These are phyloP conservation scores for Phalera bucephala DNA, from an alignment of 2,888 invertebrate species.

Conservation along the genomic window DNA sequence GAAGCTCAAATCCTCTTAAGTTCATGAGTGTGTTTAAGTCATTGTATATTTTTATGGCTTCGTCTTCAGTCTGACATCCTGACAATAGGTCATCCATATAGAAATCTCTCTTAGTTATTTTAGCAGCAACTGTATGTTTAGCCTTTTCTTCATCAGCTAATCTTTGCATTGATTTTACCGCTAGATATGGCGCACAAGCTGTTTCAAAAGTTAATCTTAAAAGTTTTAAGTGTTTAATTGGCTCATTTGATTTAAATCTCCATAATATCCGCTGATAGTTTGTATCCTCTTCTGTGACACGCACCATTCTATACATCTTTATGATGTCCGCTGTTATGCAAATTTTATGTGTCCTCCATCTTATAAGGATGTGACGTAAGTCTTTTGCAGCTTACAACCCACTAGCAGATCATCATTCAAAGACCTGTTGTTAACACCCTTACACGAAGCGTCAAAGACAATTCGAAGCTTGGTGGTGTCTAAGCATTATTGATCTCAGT, in stretches of 20 bases:
- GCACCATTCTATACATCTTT: neutral
- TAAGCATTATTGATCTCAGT: neutral
- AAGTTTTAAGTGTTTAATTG: neutral
- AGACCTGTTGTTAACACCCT: conserved; percentile 2
- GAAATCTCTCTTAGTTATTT: neutral
- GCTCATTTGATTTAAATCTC: neutral
- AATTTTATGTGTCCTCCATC: neutral
- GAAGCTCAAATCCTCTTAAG: neutral
- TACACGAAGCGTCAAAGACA: neutral
- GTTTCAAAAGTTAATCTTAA: neutral
- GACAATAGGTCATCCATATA: conserved; percentile 1
- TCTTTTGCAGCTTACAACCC: conserved; percentile 3
- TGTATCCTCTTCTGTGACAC: neutral
- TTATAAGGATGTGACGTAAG: conserved; percentile 1
- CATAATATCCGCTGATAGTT: neutral
- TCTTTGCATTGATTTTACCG: neutral
- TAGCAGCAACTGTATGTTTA: neutral
- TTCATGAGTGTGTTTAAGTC: conserved; percentile 1
- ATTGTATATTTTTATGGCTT: neutral
- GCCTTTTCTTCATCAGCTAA: neutral
- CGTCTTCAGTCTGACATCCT: neutral
- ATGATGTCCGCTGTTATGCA: neutral
- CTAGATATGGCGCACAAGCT: neutral
- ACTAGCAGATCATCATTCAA: conserved; percentile 3
- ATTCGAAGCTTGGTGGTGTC: neutral